Evolutionary conservation across 2,888 invertebrate species (phyloP).

Genomic region (Meta bourneti): DNA sequence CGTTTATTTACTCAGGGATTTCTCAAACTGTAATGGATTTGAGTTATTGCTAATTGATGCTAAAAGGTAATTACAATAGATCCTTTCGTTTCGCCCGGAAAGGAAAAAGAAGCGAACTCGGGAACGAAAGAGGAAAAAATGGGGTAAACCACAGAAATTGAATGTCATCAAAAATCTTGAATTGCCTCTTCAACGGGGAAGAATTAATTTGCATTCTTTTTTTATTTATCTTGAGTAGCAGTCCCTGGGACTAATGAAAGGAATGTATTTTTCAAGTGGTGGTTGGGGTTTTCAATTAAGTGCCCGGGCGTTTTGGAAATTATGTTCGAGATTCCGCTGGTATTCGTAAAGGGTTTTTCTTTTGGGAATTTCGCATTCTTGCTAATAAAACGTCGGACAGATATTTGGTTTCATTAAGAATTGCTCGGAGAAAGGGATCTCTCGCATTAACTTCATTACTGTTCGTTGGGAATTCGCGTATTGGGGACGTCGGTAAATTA

Average conservation of each 20-base stretch:
- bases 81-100: constrained; percentile 3
- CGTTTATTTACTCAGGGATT: not conserved
- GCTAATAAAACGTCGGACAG: not conserved
- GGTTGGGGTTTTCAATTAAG: constrained; percentile 34
- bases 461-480: not conserved
- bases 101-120: not conserved
- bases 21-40: constrained; percentile 9
- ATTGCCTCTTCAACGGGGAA: constrained; percentile 8
- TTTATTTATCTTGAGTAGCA: not conserved
- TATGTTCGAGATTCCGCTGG: not conserved
- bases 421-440: not conserved
- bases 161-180: constrained; percentile 30
- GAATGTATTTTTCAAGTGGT: constrained; percentile 19
- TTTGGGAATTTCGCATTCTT: not conserved
- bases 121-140: not conserved
- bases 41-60: constrained; percentile 53
- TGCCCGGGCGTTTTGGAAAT: constrained; percentile 15
- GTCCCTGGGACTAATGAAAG: constrained; percentile 1
- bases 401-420: not conserved
- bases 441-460: not conserved
- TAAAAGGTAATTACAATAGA: constrained; percentile 41
- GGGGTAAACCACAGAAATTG: constrained; percentile 2
- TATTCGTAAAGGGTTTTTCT: not conserved
- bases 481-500: not conserved
- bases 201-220: constrained; percentile 26